Base-by-base conservation (phyloP, 1,140 invertebrate genomes). In the Drosophila virilis region DNA sequence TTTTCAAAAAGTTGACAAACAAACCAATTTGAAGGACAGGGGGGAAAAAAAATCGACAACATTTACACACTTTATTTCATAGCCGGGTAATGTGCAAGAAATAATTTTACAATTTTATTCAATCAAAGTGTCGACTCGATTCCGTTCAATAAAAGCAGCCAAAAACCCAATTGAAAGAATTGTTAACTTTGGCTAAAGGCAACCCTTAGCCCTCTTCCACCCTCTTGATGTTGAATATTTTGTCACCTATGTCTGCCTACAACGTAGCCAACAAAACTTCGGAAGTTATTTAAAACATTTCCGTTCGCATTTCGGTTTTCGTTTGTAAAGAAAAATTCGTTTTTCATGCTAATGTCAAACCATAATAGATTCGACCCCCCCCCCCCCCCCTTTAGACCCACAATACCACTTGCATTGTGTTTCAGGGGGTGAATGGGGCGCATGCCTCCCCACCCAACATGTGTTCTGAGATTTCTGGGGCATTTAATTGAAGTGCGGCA, bases 281-380 rank as follows among this genome's bases (percentile, higher is more conserved):
- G 60, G 71, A 84, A 84, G 77, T 84, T 84, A 80, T 80, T 84
- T 84, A 85, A 82, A 84, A 64, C 65, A 74, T 77, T 84, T 84
- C 74, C 77, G 58, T n/a, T 43, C 45, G 66, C 33, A 64, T 75
- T 75, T 71, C 38, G 45, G 46, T 60, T 52, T 80, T 77, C 62
- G 77, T 77, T 80, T 62, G 40, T 13, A 58, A 84, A 85, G 80
- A 84, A 80, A 84, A 84, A 84, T 84, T 77, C 77, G 80, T 84
- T 84, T 84, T 84, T 85, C 80, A 84, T 84, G 80, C 80, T 84
- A 84, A 84, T 84, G 80, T 80, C 80, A 84, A 77, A 78, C 65
- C 80, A 55, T 85, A 84, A 84, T 84, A 84, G 77, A 84, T 74
- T 71, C 73, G 55, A 46, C 43, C 9, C 42, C 17, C 13, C 22